Conservation (phyloP, 2,797 vertebrate species). For the Loriculus beryllinus region DNA sequence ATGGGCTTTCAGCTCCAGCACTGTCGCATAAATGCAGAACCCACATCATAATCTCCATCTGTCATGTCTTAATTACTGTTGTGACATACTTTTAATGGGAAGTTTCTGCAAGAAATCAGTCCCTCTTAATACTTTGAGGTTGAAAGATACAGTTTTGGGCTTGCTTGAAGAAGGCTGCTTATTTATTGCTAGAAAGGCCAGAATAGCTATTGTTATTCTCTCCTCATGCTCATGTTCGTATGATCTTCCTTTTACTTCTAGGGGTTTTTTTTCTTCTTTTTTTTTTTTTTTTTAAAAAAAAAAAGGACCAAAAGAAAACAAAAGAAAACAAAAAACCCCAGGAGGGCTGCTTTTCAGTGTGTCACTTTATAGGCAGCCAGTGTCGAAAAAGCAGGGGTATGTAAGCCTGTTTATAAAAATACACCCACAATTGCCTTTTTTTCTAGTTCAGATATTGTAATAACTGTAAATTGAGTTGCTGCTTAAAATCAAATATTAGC, state of each 20-base stretch:
- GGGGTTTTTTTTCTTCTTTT: not conserved
- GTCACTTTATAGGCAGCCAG: slow-evolving; percentile 40
- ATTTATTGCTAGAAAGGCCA: not conserved
- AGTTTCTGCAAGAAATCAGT: not conserved
- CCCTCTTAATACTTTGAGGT: not conserved
- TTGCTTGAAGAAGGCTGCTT: not conserved
- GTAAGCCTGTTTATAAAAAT: not conserved
- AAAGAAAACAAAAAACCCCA: not conserved
- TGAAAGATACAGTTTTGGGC: not conserved
- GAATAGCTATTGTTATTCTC: not conserved
- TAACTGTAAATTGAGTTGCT: not conserved
- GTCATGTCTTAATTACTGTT: slow-evolving; percentile 4
- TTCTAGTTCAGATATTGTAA: not conserved
- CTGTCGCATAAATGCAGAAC: not conserved
- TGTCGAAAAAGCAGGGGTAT: not conserved
- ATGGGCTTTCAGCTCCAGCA: accelerated
- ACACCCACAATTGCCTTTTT: not conserved
- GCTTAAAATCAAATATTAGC: not conserved
- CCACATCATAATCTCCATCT: not conserved
- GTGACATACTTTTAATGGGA: not conserved
- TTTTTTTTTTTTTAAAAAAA: no score
- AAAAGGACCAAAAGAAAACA: no score
- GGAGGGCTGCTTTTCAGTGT: slow-evolving; percentile 23
- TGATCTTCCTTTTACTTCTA: slow-evolving; percentile 47
- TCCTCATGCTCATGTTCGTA: not conserved